Evolutionary conservation across 2,888 invertebrate species (phyloP).

Genomic region (Pachliopta kotzebuea): DNA sequence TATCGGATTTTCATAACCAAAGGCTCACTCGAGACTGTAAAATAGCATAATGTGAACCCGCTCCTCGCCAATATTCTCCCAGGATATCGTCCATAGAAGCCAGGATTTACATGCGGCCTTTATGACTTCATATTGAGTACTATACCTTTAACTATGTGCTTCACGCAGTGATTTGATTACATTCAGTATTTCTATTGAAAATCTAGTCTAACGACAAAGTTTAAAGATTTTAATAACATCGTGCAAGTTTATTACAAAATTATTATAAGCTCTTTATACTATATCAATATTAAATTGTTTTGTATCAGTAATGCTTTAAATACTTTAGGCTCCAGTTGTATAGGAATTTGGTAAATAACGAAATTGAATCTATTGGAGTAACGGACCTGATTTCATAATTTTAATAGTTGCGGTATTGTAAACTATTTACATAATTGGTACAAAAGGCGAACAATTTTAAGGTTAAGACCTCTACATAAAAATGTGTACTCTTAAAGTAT

Average conservation of each 20-base stretch:
- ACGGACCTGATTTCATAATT: not conserved
- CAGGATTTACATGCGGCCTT: conserved; percentile 25
- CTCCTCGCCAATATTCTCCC: conserved; percentile 30
- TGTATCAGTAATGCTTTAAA: conserved; percentile 3
- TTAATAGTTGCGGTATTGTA: not conserved
- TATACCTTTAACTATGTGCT: conserved; percentile 1
- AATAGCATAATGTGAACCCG: conserved; percentile 30
- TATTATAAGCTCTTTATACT: conserved; percentile 1
- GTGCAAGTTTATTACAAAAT: not conserved
- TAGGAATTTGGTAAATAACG: not conserved
- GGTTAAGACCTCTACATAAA: too few species aligned
- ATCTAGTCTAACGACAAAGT: not conserved
- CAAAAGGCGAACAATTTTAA: not conserved
- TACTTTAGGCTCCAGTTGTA: not conserved
- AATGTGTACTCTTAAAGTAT: too few species aligned
- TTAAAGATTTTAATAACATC: not conserved
- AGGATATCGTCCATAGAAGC: conserved; percentile 8
- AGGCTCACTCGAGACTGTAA: conserved; percentile 27
- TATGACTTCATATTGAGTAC: conserved; percentile 28
- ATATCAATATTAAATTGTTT: conserved; percentile 12
- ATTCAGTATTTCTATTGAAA: not conserved
- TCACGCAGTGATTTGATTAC: not conserved
- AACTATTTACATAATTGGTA: not conserved
- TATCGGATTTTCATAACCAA: conserved; percentile 15
- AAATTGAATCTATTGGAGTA: not conserved